phyloP scores from a whole-genome alignment of 2,797 vertebrate species.

The Hyperoplus immaculatus region DNA sequence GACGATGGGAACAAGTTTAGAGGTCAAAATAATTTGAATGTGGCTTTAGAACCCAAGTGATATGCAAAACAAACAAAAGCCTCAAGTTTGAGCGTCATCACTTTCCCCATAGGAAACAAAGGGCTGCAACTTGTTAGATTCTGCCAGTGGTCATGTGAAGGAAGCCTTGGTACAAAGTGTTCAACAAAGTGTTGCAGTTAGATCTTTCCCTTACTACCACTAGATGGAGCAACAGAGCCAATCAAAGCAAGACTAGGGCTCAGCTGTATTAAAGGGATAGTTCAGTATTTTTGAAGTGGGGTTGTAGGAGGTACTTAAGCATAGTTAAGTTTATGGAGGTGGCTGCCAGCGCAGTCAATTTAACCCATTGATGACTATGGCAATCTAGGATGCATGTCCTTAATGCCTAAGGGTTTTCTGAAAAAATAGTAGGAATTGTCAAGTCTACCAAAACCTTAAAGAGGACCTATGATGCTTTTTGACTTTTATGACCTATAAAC shows the following conservation, averaged over 20 bases:
- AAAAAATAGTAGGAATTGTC: too few species aligned
- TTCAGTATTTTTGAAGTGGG: too few species aligned
- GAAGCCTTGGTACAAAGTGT: constrained; percentile 8
- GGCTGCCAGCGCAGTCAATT: too few species aligned
- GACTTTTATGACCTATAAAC: too few species aligned
- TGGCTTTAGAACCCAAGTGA: neutral
- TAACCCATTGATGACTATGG: too few species aligned
- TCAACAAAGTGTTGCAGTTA: too few species aligned
- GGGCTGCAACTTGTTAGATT: neutral
- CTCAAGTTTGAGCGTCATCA: neutral
- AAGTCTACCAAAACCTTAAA: too few species aligned
- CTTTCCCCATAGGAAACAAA: constrained; percentile 1
- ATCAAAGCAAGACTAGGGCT: neutral
- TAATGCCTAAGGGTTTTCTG: too few species aligned
- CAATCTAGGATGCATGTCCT: too few species aligned
- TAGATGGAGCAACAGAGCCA: constrained; percentile 63
- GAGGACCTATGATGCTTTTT: too few species aligned
- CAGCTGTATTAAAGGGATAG: neutral
- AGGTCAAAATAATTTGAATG: neutral
- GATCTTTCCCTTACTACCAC: constrained; percentile 24
- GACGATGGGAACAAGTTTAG: neutral
- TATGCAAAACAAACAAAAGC: neutral
- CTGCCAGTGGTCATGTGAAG: neutral
- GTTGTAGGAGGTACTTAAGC: too few species aligned
- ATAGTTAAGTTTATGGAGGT: too few species aligned